These are phyloP conservation scores for Corella eumyota DNA, from an alignment of 23 tunicate species.

Conservation along the genomic window DNA sequence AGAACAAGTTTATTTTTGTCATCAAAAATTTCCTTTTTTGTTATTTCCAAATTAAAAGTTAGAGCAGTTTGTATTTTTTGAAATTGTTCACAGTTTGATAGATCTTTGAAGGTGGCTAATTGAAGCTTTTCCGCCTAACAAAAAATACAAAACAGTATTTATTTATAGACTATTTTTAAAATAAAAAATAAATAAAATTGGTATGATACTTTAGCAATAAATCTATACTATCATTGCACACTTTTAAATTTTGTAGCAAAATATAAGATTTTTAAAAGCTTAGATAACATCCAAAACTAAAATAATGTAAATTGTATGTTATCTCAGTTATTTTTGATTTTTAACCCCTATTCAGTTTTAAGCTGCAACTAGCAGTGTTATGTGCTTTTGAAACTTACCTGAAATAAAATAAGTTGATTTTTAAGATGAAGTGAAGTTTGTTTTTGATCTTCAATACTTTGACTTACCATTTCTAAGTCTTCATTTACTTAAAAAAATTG, in stretches of 20 bases:
- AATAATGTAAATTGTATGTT: too few relatives aligned
- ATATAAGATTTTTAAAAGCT: neutral
- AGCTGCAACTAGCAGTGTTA: too few relatives aligned
- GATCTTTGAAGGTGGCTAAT: conserved; percentile 38
- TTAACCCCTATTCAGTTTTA: too few relatives aligned
- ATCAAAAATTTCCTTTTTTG: conserved; percentile 10
- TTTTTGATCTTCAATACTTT: conserved; percentile 26
- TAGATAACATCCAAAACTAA: neutral
- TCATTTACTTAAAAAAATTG: conserved; percentile 14
- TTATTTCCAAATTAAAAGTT: conserved; percentile 6
- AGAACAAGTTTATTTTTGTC: neutral
- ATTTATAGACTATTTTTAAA: too few relatives aligned
- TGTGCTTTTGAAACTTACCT: too few relatives aligned
- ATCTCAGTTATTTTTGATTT: too few relatives aligned
- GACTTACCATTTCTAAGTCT: conserved; percentile 19
- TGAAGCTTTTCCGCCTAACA: conserved; percentile 52
- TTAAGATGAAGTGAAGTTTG: conserved; percentile 17
- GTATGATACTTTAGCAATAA: too few relatives aligned
- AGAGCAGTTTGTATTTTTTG: conserved; percentile 7
- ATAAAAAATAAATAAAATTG: too few relatives aligned
- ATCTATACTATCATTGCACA: too few relatives aligned
- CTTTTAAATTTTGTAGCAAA: conserved; percentile 1
- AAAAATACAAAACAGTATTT: neutral
- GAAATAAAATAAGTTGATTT: conserved; percentile 23
- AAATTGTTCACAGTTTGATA: conserved; percentile 59